A percentile compares a stretch with the other conserved stretches of the same genome.
phyloP scores from a whole-genome alignment of 2,797 vertebrate species.

The Enteromius viviparus region DNA sequence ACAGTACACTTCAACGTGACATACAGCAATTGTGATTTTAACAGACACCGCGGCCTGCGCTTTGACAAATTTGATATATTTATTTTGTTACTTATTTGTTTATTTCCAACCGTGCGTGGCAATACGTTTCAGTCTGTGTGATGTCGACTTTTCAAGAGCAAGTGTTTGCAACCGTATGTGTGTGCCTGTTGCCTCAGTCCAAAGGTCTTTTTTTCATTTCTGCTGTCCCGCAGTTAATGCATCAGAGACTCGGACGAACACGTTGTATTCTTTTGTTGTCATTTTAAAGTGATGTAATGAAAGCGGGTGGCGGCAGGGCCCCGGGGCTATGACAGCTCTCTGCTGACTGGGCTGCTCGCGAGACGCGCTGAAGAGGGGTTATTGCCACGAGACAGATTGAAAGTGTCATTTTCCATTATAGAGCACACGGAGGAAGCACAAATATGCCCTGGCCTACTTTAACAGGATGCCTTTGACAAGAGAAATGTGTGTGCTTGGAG shows the following conservation, averaged over 20 bases:
- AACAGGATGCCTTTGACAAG: slow-evolving; percentile 74
- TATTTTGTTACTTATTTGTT: slow-evolving; percentile 33
- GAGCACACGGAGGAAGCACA: slow-evolving; percentile 55
- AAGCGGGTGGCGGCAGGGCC: slow-evolving; percentile 64
- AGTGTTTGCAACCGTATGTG: slow-evolving; percentile 40
- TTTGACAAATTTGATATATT: slow-evolving; percentile 25
- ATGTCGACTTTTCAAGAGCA: not conserved
- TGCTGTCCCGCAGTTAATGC: slow-evolving; percentile 67
- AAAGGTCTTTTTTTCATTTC: slow-evolving; percentile 19
- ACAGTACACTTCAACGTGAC: slow-evolving; percentile 51
- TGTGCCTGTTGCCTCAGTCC: slow-evolving; percentile 49
- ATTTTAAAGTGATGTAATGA: slow-evolving; percentile 82
- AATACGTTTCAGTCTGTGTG: slow-evolving; percentile 7
- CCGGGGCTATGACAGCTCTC: slow-evolving; percentile 70
- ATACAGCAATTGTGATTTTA: slow-evolving; percentile 53
- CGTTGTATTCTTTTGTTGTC: slow-evolving; percentile 80
- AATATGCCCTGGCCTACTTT: slow-evolving; percentile 74
- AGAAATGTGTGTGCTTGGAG: slow-evolving; percentile 62
- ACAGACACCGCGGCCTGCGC: slow-evolving; percentile 66
- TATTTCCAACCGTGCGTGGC: slow-evolving; percentile 30
- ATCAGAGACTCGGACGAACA: slow-evolving; percentile 68
- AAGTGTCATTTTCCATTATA: slow-evolving; percentile 85
- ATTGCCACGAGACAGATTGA: slow-evolving; percentile 84
- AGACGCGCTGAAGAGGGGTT: slow-evolving; percentile 71
- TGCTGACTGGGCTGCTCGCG: slow-evolving; percentile 70